phyloP scores from a whole-genome alignment of 2,888 invertebrate species.

The Acheta domesticus region DNA sequence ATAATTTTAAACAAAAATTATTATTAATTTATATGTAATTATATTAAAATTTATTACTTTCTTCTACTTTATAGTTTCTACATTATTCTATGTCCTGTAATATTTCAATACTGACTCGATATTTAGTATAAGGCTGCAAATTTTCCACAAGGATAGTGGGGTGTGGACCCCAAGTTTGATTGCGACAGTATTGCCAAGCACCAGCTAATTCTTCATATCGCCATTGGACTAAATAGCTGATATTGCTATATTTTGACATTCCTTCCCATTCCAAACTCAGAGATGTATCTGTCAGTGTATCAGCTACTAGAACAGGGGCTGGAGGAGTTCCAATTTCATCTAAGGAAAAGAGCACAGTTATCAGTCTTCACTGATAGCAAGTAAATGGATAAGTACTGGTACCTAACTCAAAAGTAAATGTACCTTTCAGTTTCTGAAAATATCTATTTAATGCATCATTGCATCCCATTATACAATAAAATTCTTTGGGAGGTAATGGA shows the following conservation, averaged over 20 bases:
- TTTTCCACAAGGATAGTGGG: conserved; percentile 69
- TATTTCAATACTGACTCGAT: conserved; percentile 60
- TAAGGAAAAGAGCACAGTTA: conserved; percentile 40
- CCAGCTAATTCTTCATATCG: conserved; percentile 65
- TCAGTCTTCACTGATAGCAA: no score
- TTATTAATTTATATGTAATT: no score
- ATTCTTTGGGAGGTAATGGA: conserved; percentile 63
- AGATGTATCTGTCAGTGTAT: conserved; percentile 71
- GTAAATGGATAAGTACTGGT: no score
- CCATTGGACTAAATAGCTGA: conserved; percentile 67
- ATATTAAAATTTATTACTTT: no score
- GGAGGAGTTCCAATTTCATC: conserved; percentile 66
- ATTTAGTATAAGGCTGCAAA: conserved; percentile 83
- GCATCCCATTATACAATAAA: conserved; percentile 79
- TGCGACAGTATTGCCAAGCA: conserved; percentile 79
- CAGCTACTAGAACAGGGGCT: conserved; percentile 73
- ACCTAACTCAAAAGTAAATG: not conserved
- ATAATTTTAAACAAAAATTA: no score
- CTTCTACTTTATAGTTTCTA: not conserved
- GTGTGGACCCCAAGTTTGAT: conserved; percentile 61
- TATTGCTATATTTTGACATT: conserved; percentile 42
- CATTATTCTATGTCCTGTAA: not conserved
- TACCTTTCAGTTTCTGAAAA: conserved; percentile 68
- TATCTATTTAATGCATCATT: conserved; percentile 74
- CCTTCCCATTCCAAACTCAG: conserved; percentile 74